Evolutionary conservation across 2,888 invertebrate species (phyloP).

Genomic region (Lepidocyrtinus sp.): DNA sequence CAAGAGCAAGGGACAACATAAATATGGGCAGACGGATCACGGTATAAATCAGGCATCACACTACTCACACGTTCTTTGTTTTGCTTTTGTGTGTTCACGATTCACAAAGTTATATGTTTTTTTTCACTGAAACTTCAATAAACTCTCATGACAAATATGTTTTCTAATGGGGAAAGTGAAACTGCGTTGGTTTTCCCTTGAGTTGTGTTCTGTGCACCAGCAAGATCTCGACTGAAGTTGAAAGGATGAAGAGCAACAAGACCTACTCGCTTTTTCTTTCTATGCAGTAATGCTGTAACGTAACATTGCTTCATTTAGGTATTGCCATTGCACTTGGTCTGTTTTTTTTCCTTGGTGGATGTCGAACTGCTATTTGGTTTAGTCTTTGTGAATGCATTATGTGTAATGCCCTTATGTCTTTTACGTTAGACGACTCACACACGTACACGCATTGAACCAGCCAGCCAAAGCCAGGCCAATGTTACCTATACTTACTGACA

Average conservation of each 20-base stretch:
- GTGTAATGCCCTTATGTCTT: conserved; percentile 11
- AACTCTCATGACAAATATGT: no score
- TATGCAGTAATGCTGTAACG: background rate
- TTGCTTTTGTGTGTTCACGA: no score
- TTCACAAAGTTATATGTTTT: no score
- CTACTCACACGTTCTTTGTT: no score
- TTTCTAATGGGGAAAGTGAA: no score
- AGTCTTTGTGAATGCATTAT: conserved; percentile 3
- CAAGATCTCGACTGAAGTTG: conserved; percentile 53
- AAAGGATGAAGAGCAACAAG: conserved; percentile 49
- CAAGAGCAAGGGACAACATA: no score
- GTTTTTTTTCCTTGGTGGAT: background rate
- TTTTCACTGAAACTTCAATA: no score
- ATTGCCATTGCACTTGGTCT: conserved; percentile 18
- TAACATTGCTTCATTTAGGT: conserved; percentile 7
- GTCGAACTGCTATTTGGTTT: conserved; percentile 13
- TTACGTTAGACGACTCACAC: conserved; percentile 13
- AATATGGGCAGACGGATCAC: no score
- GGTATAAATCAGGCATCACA: no score
- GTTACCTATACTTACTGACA: conserved; percentile 15
- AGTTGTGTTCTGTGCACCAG: conserved; percentile 23
- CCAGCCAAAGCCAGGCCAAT: background rate
- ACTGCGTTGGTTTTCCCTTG: conserved; percentile 4
- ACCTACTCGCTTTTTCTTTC: conserved; percentile 26
- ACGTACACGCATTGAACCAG: conserved; percentile 16